Conservation (phyloP, 1,140 invertebrate genomes). For the Listronotus bonariensis region DNA sequence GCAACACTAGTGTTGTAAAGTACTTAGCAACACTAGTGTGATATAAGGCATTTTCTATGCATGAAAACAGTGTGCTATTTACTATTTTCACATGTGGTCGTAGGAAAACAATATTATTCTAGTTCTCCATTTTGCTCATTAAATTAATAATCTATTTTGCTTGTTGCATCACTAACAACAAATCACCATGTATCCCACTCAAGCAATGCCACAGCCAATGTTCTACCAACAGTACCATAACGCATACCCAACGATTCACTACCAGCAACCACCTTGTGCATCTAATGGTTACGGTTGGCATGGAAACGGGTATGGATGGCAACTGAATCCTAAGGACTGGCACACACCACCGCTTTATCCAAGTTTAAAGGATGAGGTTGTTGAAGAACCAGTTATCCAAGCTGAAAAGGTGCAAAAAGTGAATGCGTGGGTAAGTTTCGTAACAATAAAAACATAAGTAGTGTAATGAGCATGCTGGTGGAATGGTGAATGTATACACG, state of each 20-base stretch:
- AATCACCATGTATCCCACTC: not conserved
- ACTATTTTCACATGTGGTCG: too few species aligned
- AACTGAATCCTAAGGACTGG: slow-evolving; percentile 49
- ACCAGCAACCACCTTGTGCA: slow-evolving; percentile 50
- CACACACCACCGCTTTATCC: slow-evolving; percentile 42
- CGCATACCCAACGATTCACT: slow-evolving; percentile 51
- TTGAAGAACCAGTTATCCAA: slow-evolving; percentile 46
- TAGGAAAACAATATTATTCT: too few species aligned
- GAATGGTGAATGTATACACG: too few species aligned
- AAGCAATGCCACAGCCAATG: slow-evolving; percentile 18
- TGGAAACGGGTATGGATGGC: slow-evolving; percentile 55
- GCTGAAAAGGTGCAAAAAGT: slow-evolving; percentile 47
- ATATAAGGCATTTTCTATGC: too few species aligned
- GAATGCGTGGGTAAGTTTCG: slow-evolving; percentile 45
- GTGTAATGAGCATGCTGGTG: too few species aligned
- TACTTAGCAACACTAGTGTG: too few species aligned
- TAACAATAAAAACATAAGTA: too few species aligned
- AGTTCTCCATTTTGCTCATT: too few species aligned
- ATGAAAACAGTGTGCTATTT: too few species aligned
- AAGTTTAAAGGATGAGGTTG: slow-evolving; percentile 34
- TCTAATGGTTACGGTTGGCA: slow-evolving; percentile 54
- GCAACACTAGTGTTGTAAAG: too few species aligned
- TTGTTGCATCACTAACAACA: not conserved
- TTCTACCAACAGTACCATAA: slow-evolving; percentile 50
- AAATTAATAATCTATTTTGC: too few species aligned